A percentile compares a stretch with the other conserved stretches of the same genome.
phyloP scores from a whole-genome alignment of 2,888 invertebrate genomes.

The Rhabditoides inermis region DNA sequence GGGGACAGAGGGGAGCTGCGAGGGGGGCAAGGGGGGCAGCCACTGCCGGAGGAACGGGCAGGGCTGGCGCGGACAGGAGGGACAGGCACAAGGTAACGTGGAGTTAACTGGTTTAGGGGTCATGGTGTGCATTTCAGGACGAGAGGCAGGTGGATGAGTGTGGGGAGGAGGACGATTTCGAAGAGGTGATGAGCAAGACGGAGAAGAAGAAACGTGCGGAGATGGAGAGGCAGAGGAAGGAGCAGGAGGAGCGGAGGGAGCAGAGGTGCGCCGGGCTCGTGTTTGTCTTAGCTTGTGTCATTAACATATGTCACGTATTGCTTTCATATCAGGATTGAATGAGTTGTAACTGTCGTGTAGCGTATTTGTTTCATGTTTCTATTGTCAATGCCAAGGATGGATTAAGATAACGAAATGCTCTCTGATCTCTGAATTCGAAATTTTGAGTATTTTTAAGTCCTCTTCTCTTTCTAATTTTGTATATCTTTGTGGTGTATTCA shows the following conservation, averaged over 20 bases:
- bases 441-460: neutral
- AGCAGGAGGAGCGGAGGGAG: slow-evolving; percentile 3
- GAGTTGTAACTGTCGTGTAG: too few species aligned
- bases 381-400: neutral
- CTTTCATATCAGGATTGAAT: too few species aligned
- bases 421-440: neutral
- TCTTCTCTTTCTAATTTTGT: neutral
- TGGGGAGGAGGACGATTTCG: slow-evolving; percentile 10
- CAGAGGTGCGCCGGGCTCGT: neutral
- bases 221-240: slow-evolving; percentile 6
- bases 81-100: too few species aligned
- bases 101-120: too few species aligned
- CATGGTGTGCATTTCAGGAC: slow-evolving; percentile 11
- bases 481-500: neutral
- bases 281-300: too few species aligned
- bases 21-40: slow-evolving; percentile 4
- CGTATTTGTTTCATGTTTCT: too few species aligned
- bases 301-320: too few species aligned
- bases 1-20: slow-evolving; percentile 31
- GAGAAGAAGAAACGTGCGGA: slow-evolving; percentile 15
- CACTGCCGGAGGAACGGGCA: neutral
- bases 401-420: neutral
- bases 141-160: neutral
- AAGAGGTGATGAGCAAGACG: slow-evolving; percentile 14
- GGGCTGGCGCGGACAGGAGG: slow-evolving; percentile 6